These are phyloP conservation scores for Eupsilia transversa DNA, from an alignment of 2,888 invertebrate genomes.

Conservation along the genomic window DNA sequence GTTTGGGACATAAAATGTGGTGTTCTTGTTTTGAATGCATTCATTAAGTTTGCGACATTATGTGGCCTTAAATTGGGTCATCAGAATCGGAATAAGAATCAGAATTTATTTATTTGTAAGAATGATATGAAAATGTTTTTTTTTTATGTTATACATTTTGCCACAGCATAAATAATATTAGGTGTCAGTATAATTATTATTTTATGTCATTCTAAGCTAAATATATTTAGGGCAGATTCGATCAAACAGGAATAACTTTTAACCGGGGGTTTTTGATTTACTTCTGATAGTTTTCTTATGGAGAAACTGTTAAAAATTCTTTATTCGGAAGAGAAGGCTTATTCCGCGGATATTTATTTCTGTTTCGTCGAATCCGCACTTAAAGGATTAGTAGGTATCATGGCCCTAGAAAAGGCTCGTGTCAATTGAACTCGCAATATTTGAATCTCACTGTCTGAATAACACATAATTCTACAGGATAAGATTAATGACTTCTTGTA, in stretches of 20 bases:
- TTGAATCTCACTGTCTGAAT: neutral
- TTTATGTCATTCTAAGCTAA: neutral
- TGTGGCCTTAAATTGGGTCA: neutral
- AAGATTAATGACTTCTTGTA: neutral
- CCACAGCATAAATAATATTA: neutral
- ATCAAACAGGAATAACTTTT: too few species aligned
- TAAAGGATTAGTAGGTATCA: too few species aligned
- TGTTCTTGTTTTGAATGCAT: slow-evolving; percentile 15
- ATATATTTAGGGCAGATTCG: too few species aligned
- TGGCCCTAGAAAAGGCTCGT: neutral
- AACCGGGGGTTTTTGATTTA: too few species aligned
- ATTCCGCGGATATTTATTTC: too few species aligned
- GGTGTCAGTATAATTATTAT: neutral
- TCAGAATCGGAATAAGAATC: neutral
- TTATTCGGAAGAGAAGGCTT: too few species aligned
- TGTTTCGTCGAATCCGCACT: too few species aligned
- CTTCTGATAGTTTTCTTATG: too few species aligned
- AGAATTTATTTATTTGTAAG: neutral
- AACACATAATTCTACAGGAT: neutral
- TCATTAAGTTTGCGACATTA: neutral
- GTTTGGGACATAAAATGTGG: neutral
- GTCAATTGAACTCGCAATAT: neutral
- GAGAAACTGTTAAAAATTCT: too few species aligned
- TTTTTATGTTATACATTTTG: neutral
- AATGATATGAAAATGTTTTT: too few species aligned